Evolutionary conservation across 1,140 invertebrate genomes (phyloP).

Genomic region (Drosophila tsacasi): DNA sequence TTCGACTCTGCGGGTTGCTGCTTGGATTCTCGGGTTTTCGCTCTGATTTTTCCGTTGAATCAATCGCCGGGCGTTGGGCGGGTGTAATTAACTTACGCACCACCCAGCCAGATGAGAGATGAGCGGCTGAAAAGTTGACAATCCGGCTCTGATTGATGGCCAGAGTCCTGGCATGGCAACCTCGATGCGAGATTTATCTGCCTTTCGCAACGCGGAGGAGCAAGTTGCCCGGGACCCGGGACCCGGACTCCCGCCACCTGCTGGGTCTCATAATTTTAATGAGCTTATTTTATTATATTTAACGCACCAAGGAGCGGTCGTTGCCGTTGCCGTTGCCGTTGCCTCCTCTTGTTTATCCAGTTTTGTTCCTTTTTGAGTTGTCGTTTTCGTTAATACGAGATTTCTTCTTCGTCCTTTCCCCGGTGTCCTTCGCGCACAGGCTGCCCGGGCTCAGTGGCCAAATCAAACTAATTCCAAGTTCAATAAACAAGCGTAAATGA

Average conservation of each 20-base stretch:
- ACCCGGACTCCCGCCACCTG: slow-evolving; percentile 34
- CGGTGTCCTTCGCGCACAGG: slow-evolving; percentile 5
- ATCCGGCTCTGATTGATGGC: slow-evolving; percentile 73
- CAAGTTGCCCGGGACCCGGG: slow-evolving; percentile 18
- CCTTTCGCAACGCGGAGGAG: slow-evolving; percentile 13
- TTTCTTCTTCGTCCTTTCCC: slow-evolving; percentile 16
- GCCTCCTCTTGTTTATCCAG: slow-evolving; percentile 38
- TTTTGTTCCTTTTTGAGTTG: slow-evolving; percentile 35
- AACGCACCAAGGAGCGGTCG: slow-evolving; percentile 54
- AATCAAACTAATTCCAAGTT: slow-evolving; percentile 84
- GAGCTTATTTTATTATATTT: slow-evolving; percentile 82
- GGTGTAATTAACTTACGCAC: slow-evolving; percentile 73
- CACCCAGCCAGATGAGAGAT: slow-evolving; percentile 5
- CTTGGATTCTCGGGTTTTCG: background rate
- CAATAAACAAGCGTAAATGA: slow-evolving; percentile 73
- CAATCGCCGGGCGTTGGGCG: slow-evolving; percentile 55
- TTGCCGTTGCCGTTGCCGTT: slow-evolving; percentile 3
- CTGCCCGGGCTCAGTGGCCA: slow-evolving; percentile 25
- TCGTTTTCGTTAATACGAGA: slow-evolving; percentile 17
- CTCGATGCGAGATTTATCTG: slow-evolving; percentile 11
- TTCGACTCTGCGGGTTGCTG: slow-evolving; percentile 3
- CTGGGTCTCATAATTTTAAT: slow-evolving; percentile 76
- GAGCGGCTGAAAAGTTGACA: slow-evolving; percentile 63
- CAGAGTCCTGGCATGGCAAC: slow-evolving; percentile 29
- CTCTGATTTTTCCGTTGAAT: slow-evolving; percentile 39